These are phyloP conservation scores for Enoplosus armatus DNA, from an alignment of 2,797 vertebrate species.

Conservation along the genomic window DNA sequence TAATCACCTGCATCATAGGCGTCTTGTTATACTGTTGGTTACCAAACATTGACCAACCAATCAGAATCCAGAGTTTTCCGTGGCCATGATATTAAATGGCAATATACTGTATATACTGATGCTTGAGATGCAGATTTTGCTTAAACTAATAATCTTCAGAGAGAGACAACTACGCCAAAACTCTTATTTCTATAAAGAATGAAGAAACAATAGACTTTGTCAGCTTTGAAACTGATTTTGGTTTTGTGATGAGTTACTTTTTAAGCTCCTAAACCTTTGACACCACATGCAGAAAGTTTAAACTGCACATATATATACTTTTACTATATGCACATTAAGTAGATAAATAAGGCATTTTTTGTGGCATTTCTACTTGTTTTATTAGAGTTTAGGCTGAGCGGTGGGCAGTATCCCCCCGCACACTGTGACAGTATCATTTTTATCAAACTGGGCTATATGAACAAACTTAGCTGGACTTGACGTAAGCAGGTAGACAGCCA, in stretches of 20 bases:
- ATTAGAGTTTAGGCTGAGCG: neutral
- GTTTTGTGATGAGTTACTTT: neutral
- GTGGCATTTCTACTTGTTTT: neutral
- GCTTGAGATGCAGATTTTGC: neutral
- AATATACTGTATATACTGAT: neutral
- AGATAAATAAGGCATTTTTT: neutral
- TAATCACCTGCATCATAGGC: neutral
- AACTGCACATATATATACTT: neutral
- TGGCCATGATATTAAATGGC: neutral
- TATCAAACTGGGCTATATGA: too few relatives aligned
- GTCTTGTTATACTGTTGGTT: neutral
- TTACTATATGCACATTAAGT: neutral
- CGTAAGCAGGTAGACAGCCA: neutral
- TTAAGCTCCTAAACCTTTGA: neutral
- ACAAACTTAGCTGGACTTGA: neutral
- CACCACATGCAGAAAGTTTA: neutral
- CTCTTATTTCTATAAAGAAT: neutral
- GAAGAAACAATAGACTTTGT: neutral
- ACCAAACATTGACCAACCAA: neutral
- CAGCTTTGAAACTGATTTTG: neutral
- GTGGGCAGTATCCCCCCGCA: too few relatives aligned
- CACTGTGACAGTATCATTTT: neutral
- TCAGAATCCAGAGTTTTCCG: neutral
- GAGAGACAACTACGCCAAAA: neutral
- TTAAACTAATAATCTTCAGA: neutral